These are phyloP conservation scores for Ptychochromis oligacanthus DNA, from an alignment of 2,113 vertebrate genomes.

Conservation along the genomic window DNA sequence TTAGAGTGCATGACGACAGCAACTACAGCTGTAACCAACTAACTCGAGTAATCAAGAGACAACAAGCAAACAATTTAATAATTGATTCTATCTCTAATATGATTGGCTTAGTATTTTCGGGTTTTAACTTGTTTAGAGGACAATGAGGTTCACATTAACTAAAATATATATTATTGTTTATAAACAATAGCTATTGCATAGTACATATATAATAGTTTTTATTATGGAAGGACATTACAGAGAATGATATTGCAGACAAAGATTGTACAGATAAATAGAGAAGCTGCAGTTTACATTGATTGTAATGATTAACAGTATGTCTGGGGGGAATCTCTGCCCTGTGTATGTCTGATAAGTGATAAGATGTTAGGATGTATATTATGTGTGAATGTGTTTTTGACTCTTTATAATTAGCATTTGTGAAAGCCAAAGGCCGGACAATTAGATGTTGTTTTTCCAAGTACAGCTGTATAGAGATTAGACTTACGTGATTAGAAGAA, in stretches of 20 bases:
- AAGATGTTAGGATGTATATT: too few relatives aligned
- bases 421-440: too few relatives aligned
- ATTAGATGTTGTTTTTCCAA: too few relatives aligned
- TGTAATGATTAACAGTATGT: conserved; percentile 15
- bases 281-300: background rate
- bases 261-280: background rate
- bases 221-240: too few relatives aligned
- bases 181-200: background rate
- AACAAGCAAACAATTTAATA: background rate
- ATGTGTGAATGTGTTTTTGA: too few relatives aligned
- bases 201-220: too few relatives aligned
- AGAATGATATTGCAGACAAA: background rate
- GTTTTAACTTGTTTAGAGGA: background rate
- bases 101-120: background rate
- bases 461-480: too few relatives aligned
- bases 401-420: too few relatives aligned
- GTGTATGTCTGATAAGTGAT: too few relatives aligned
- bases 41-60: background rate
- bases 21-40: background rate
- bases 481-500: too few relatives aligned
- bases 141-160: background rate
- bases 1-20: background rate
- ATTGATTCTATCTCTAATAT: background rate
- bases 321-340: too few relatives aligned
- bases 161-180: too few relatives aligned